These are phyloP conservation scores for Megalopta genalis DNA, from an alignment of 1,140 invertebrate species.

Conservation along the genomic window DNA sequence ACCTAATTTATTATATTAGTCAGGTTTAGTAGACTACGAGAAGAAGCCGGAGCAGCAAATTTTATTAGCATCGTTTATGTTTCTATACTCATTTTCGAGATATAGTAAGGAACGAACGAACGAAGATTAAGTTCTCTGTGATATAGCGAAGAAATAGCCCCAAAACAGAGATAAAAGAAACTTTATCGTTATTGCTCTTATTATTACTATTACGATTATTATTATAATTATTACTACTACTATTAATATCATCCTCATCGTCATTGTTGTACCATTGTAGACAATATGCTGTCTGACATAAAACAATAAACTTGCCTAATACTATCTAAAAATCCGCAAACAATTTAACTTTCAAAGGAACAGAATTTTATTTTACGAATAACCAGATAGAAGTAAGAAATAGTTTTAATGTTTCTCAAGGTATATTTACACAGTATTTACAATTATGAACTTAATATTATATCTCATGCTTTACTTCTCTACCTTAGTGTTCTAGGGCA, in stretches of 20 bases:
- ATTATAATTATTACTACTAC: slow-evolving; percentile 51
- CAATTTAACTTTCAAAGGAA: background rate
- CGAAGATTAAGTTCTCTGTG: slow-evolving; percentile 72
- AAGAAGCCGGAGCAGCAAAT: slow-evolving; percentile 47
- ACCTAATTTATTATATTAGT: slow-evolving; percentile 75
- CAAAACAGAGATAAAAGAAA: slow-evolving; percentile 68
- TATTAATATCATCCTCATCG: slow-evolving; percentile 61
- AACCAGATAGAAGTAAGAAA: slow-evolving; percentile 11
- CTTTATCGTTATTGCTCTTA: slow-evolving; percentile 66
- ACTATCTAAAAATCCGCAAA: slow-evolving; percentile 38
- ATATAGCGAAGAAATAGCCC: slow-evolving; percentile 71
- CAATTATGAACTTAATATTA: background rate
- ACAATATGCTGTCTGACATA: slow-evolving; percentile 63
- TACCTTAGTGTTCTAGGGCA: background rate
- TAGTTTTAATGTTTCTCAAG: slow-evolving; percentile 15
- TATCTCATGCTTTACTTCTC: background rate
- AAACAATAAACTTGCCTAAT: slow-evolving; percentile 69
- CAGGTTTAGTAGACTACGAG: slow-evolving; percentile 62
- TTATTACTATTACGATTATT: slow-evolving; percentile 59
- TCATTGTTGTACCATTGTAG: slow-evolving; percentile 67
- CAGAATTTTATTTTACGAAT: background rate
- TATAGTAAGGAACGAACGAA: slow-evolving; percentile 40
- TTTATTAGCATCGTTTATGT: slow-evolving; percentile 34
- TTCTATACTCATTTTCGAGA: slow-evolving; percentile 20
- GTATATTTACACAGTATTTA: slow-evolving; percentile 39